Conservation (phyloP, 2,888 invertebrate species). For the Drosophila percnosoma region DNA sequence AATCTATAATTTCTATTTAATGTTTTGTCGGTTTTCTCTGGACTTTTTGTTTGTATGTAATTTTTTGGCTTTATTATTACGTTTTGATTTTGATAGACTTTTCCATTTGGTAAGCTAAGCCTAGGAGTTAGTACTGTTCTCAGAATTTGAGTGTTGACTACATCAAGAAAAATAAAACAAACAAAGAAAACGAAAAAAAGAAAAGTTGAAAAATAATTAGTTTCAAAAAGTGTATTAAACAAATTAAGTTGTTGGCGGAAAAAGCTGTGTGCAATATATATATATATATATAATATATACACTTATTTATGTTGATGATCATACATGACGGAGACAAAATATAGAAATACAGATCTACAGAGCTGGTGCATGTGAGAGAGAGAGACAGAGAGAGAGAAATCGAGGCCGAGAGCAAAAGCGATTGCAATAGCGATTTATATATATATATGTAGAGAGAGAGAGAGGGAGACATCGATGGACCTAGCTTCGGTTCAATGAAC, state of each 20-base stretch:
- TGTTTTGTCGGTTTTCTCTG: slow-evolving; percentile 29
- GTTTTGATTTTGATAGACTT: slow-evolving; percentile 21
- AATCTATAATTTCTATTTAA: slow-evolving; percentile 21
- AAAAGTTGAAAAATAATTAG: slow-evolving; percentile 65
- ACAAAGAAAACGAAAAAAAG: slow-evolving; percentile 61
- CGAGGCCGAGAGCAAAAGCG: background rate
- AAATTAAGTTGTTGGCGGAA: slow-evolving; percentile 27
- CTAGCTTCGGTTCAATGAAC: slow-evolving; percentile 15
- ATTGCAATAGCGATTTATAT: background rate
- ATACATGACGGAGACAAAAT: slow-evolving; percentile 1
- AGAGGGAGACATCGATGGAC: background rate
- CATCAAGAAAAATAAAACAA: slow-evolving; percentile 46
- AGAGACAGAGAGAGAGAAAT: background rate
- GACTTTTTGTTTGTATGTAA: background rate
- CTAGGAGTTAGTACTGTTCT: slow-evolving; percentile 76
- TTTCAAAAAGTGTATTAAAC: slow-evolving; percentile 46
- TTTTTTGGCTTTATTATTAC: slow-evolving; percentile 31
- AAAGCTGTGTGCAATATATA: slow-evolving; percentile 32
- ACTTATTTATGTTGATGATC: background rate
- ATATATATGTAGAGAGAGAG: no score
- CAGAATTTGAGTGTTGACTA: slow-evolving; percentile 82
- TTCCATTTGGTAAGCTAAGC: slow-evolving; percentile 50
- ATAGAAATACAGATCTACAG: background rate
- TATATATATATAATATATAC: slow-evolving; percentile 3
- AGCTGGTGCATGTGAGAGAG: slow-evolving; percentile 14